These are phyloP conservation scores for Nasonia longicornis DNA, from an alignment of 1,140 invertebrate species.

Conservation along the genomic window DNA sequence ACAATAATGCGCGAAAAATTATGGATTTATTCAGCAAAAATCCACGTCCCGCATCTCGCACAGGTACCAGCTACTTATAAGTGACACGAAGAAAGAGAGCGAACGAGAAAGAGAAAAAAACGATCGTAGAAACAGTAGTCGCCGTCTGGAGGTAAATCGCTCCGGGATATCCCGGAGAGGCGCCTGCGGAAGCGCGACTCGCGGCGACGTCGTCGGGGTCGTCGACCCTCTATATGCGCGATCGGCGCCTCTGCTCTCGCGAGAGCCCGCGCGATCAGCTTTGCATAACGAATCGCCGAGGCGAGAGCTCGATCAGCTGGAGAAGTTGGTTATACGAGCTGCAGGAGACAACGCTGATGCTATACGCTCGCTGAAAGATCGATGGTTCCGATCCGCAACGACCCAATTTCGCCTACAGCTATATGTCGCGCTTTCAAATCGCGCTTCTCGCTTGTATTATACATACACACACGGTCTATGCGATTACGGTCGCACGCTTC, in stretches of 20 bases:
- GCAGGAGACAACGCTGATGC: neutral
- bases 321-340: constrained; percentile 34
- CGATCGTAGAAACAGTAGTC: constrained; percentile 6
- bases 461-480: neutral
- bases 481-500: neutral
- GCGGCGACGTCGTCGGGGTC: constrained; percentile 25
- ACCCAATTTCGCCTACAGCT: constrained; percentile 56
- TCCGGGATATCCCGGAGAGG: neutral
- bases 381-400: constrained; percentile 56
- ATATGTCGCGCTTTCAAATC: constrained; percentile 58
- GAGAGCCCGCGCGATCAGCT: constrained; percentile 2
- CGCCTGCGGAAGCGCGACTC: neutral
- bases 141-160: neutral
- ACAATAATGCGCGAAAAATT: neutral
- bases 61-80: neutral
- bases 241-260: constrained; percentile 22
- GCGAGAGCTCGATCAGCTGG: constrained; percentile 55
- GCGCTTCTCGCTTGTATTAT: constrained; percentile 45
- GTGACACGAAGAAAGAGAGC: neutral
- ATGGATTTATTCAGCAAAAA: neutral
- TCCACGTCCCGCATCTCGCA: neutral
- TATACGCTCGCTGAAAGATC: constrained; percentile 51
- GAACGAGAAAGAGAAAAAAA: neutral
- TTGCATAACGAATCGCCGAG: constrained; percentile 33
- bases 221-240: constrained; percentile 45